Base-by-base conservation (phyloP, 2,888 invertebrate genomes). In the Cantharis lateralis region DNA sequence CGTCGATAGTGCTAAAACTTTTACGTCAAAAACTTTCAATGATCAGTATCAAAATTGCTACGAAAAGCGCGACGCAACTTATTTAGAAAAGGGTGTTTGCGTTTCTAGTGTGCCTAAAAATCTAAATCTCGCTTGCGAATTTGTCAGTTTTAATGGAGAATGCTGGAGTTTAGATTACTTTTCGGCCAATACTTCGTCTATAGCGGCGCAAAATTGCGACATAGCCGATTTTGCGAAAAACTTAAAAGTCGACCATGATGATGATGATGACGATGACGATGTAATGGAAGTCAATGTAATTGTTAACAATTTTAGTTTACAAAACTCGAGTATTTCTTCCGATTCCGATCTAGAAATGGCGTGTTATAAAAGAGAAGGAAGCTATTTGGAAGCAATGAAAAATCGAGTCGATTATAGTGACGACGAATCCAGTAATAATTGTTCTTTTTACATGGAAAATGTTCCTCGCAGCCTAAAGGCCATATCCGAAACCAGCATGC, bases 91-190 rank as follows among this genome's bases (percentile, higher is more conserved):
- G 76, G 85, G 86, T 80, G 87, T 87, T 24, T 85, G 87, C 84
- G 90, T 87, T 84, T 87, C 91, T 66, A 91, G 91, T 84, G 91
- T 93, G 77, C 93, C 93, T 83, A 92, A 92, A 84, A 91, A 93
- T 85, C 89, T 93, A 79, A 92, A 93, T 89, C 90, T 93, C 82
- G 91, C 89, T 80, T 89, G 89, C 13, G 84, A 86, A 71, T 82
- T 82, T 66, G 80, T 78, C 68, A 76, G 78, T 62, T 78, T 62
- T 32, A 75, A 78, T 32, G 82, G 80, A 63, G 82, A 83, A 72
- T 76, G 77, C 64, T 81, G 80, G 81, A 82, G 18, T 69, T 64
- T 77, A 32, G 75, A 79, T 61, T 82, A 80, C 78, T 80, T 80
- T 15, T n/a, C 48, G 3, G 78, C 72, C 7, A 79, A 78, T 7